phyloP scores from a whole-genome alignment of 2,113 vertebrate species.

The Salvelinus alpinus region DNA sequence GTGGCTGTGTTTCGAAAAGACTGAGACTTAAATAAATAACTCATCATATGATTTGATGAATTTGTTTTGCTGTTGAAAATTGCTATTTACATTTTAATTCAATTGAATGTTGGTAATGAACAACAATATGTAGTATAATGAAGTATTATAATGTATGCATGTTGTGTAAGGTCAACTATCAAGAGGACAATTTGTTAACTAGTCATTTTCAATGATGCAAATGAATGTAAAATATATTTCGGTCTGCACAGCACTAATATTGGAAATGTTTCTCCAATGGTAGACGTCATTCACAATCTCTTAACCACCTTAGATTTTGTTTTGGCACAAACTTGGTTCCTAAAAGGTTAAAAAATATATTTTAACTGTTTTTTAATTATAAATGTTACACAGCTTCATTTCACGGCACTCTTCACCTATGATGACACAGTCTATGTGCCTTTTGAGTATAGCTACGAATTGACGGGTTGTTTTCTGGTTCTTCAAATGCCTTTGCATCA shows the following conservation, averaged over 20 bases:
- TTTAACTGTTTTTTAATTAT: neutral
- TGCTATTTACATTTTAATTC: conserved; percentile 65
- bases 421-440: neutral
- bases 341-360: neutral
- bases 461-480: neutral
- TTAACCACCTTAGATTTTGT: neutral
- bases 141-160: conserved; percentile 52
- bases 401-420: neutral
- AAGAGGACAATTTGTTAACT: conserved; percentile 35
- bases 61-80: too few relatives aligned
- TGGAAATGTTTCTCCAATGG: neutral
- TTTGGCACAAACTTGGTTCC: neutral
- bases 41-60: too few relatives aligned
- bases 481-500: neutral
- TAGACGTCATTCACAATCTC: too few relatives aligned
- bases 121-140: conserved; percentile 53
- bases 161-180: conserved; percentile 32
- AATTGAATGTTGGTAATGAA: conserved; percentile 25
- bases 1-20: too few relatives aligned
- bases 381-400: neutral
- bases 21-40: too few relatives aligned
- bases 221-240: neutral
- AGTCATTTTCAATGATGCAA: conserved; percentile 9
- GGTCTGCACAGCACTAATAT: neutral
- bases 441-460: neutral